Percentiles rank a stretch among this genome's conserved stretches.
These are phyloP conservation scores for Dermochelys coriacea DNA, from an alignment of 2,797 vertebrate genomes.

Conservation along the genomic window DNA sequence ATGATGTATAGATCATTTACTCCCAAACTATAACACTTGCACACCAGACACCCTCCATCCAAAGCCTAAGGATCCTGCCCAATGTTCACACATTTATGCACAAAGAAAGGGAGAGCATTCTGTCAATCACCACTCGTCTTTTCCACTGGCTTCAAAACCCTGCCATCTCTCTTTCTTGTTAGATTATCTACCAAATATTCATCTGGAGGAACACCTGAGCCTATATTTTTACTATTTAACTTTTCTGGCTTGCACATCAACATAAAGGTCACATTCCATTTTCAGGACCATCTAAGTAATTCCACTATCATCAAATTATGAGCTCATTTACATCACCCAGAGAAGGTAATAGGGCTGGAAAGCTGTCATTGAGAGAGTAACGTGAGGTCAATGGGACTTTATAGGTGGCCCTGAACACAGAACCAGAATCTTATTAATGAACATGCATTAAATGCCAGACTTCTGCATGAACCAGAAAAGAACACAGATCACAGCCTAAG, in stretches of 20 bases:
- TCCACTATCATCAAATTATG: background rate
- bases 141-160: background rate
- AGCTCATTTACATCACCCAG: background rate
- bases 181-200: background rate
- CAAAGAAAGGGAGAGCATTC: background rate
- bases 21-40: background rate
- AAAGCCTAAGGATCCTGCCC: background rate
- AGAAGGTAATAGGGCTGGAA: background rate
- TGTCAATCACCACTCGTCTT: background rate
- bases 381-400: accelerated
- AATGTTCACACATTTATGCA: background rate
- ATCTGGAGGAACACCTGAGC: background rate
- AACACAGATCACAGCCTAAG: background rate
- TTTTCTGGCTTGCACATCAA: background rate
- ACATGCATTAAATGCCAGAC: background rate
- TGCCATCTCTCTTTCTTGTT: background rate
- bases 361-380: background rate
- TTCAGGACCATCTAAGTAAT: background rate
- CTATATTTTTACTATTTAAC: background rate
- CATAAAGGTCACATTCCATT: background rate
- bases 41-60: background rate
- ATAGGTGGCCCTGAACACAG: background rate
- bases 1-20: background rate
- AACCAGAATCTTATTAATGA: background rate
- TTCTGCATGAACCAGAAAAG: background rate